Percentiles rank a stretch among this genome's conserved stretches.
These are phyloP conservation scores for Sinodicranocentrus sp. DNA, from an alignment of 2,888 invertebrate genomes.

Conservation along the genomic window DNA sequence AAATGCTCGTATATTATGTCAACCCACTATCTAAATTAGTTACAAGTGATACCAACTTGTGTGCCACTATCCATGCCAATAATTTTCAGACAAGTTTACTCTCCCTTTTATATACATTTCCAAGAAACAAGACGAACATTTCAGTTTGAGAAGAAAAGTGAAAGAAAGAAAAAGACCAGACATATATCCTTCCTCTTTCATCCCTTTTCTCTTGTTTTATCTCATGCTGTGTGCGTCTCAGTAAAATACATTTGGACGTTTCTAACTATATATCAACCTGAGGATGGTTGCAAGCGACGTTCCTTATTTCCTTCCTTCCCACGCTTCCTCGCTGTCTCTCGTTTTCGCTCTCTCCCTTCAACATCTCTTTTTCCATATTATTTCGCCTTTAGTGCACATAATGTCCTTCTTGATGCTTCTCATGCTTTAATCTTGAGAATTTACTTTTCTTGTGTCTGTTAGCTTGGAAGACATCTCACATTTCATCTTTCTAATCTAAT, in stretches of 20 bases:
- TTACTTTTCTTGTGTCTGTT: slow-evolving; percentile 54
- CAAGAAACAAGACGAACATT: too few species aligned
- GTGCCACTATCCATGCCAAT: slow-evolving; percentile 50
- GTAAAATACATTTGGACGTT: not conserved
- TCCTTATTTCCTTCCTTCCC: slow-evolving; percentile 52
- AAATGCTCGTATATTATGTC: slow-evolving; percentile 56
- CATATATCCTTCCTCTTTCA: slow-evolving; percentile 11
- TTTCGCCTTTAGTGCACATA: slow-evolving; percentile 53
- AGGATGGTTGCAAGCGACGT: slow-evolving; percentile 46
- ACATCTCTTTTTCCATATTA: slow-evolving; percentile 34
- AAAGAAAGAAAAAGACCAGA: not conserved
- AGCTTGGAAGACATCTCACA: slow-evolving; percentile 65
- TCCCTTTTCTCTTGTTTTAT: slow-evolving; percentile 20
- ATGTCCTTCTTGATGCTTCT: slow-evolving; percentile 27
- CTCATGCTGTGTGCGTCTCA: slow-evolving; percentile 8
- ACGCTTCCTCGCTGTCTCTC: slow-evolving; percentile 46
- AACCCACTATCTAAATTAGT: slow-evolving; percentile 58
- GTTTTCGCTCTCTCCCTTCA: slow-evolving; percentile 1
- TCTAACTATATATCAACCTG: slow-evolving; percentile 35
- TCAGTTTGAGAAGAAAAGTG: too few species aligned
- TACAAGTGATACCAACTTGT: slow-evolving; percentile 52
- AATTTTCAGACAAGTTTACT: slow-evolving; percentile 44
- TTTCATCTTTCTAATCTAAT: slow-evolving; percentile 73
- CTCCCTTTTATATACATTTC: not conserved
- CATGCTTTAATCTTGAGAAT: slow-evolving; percentile 54